These are phyloP conservation scores for Hirundichthys speculiger DNA, from an alignment of 2,113 vertebrate species.

Conservation along the genomic window DNA sequence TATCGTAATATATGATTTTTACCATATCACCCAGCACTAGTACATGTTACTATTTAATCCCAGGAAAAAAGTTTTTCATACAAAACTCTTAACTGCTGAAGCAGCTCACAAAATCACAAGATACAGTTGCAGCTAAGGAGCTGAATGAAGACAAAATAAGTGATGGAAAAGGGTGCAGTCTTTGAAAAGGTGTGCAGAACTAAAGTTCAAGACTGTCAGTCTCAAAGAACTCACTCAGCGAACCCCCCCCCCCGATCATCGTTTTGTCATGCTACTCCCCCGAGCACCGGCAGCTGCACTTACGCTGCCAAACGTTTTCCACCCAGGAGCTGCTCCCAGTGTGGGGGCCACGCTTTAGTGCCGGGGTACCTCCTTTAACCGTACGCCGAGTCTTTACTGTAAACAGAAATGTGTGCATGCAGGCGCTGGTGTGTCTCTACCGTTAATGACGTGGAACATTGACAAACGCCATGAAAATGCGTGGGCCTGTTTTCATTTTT, in stretches of 20 bases:
- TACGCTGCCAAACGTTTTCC: slow-evolving; percentile 47
- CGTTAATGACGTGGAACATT: slow-evolving; percentile 20
- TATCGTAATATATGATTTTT: too few species aligned
- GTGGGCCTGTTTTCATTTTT: too few species aligned
- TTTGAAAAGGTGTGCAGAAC: too few species aligned
- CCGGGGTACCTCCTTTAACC: too few species aligned
- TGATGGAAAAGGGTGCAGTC: too few species aligned
- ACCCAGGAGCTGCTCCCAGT: slow-evolving; percentile 32
- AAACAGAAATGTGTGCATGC: slow-evolving; percentile 37
- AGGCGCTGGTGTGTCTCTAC: neutral
- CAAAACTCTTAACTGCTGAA: too few species aligned
- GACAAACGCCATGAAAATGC: slow-evolving; percentile 11
- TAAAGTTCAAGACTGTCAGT: neutral
- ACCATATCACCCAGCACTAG: too few species aligned
- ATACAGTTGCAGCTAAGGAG: too few species aligned
- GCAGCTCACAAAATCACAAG: too few species aligned
- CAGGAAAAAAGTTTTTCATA: too few species aligned
- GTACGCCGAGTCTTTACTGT: slow-evolving; percentile 23
- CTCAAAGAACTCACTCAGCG: neutral
- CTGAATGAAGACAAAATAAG: too few species aligned
- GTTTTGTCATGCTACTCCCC: slow-evolving; percentile 57
- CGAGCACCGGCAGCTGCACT: slow-evolving; percentile 41
- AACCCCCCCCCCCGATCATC: slow-evolving; percentile 37
- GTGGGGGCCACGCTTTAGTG: slow-evolving; percentile 40
- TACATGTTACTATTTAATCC: too few species aligned